Evolutionary conservation across 1,140 invertebrate genomes (phyloP).

Genomic region (Drosophila chauvacae): DNA sequence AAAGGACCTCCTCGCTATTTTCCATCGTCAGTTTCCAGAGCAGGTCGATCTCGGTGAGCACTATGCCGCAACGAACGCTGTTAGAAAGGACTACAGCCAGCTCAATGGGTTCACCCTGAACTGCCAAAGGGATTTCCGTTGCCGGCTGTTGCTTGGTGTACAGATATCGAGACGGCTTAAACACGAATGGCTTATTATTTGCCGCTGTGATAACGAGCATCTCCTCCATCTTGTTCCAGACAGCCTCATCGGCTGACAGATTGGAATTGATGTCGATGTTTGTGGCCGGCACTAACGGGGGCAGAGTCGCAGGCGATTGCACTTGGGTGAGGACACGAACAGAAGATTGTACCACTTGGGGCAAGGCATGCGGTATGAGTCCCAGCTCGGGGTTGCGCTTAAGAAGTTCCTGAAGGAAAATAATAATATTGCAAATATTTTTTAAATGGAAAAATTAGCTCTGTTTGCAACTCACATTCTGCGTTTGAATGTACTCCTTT

Average conservation of each 20-base stretch:
- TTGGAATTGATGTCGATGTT: conserved; percentile 86
- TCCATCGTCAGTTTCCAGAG: conserved; percentile 90
- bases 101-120: conserved; percentile 92
- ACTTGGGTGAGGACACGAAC: conserved; percentile 77
- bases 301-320: conserved; percentile 84
- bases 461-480: conserved; percentile 78
- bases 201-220: conserved; percentile 89
- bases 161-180: conserved; percentile 90
- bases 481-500: conserved; percentile 94
- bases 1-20: conserved; percentile 76
- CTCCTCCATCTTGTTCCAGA: conserved; percentile 92
- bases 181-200: conserved; percentile 89
- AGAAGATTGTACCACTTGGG: conserved; percentile 76
- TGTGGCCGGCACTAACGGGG: conserved; percentile 89
- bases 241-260: conserved; percentile 82
- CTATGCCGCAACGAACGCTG: conserved; percentile 70
- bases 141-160: conserved; percentile 89
- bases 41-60: conserved; percentile 86
- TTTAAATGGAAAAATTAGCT: background rate
- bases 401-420: conserved; percentile 57
- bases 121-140: conserved; percentile 87
- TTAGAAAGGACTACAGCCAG: conserved; percentile 91
- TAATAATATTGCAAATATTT: background rate
- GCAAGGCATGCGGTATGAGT: conserved; percentile 71
- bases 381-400: conserved; percentile 77